Conservation (phyloP, 2,113 vertebrate species). For the Sarotherodon lohbergeri region DNA sequence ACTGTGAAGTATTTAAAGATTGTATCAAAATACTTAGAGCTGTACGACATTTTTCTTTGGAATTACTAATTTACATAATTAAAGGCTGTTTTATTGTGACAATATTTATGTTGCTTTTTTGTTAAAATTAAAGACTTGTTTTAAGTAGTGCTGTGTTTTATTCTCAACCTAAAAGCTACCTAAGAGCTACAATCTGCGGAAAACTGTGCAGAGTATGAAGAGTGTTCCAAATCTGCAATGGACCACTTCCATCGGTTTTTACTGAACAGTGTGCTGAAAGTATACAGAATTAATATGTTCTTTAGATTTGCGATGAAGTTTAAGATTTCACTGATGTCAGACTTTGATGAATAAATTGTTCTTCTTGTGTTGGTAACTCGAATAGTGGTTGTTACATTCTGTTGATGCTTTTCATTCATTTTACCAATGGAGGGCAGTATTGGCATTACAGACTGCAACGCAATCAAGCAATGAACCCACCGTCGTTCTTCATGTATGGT, state of each 20-base stretch:
- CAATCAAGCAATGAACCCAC: neutral
- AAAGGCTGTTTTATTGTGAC: neutral
- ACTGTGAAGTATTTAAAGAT: neutral
- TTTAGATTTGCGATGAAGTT: neutral
- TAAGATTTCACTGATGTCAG: neutral
- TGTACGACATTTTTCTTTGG: neutral
- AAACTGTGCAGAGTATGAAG: neutral
- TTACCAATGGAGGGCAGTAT: slow-evolving; percentile 30
- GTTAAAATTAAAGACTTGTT: neutral
- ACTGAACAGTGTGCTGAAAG: neutral
- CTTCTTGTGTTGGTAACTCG: neutral
- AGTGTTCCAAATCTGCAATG: neutral
- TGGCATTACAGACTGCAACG: neutral
- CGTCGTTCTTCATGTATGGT: neutral
- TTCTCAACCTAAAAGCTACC: neutral
- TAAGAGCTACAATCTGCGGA: neutral
- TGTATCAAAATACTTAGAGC: neutral
- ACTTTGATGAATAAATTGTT: neutral
- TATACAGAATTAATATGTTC: neutral
- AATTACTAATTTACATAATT: neutral
- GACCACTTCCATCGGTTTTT: neutral
- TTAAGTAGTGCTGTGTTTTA: neutral
- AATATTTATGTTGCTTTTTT: neutral
- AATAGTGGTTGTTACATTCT: neutral
- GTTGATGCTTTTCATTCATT: neutral